Evolutionary conservation across 2,113 vertebrate genomes (phyloP).

Genomic region (Gracilinanus agilis): DNA sequence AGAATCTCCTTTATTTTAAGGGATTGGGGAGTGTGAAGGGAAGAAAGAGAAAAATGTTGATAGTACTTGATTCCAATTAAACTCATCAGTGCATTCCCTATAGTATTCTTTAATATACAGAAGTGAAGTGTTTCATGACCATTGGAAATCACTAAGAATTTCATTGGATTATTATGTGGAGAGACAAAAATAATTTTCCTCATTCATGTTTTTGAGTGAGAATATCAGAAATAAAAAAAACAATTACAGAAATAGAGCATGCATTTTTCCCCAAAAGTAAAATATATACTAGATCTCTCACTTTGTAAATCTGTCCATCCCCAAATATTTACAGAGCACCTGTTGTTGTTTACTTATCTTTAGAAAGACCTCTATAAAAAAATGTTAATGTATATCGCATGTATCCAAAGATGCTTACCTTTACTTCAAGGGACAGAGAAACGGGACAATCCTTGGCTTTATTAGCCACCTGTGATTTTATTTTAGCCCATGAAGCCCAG

Average conservation of each 20-base stretch:
- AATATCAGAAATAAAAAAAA: slow-evolving; percentile 37
- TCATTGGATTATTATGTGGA: slow-evolving; percentile 25
- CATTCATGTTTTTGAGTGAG: slow-evolving; percentile 36
- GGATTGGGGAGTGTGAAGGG: background rate
- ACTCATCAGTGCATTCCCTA: background rate
- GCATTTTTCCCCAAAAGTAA: background rate
- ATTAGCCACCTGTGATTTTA: background rate
- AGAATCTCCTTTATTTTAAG: background rate
- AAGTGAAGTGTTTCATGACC: background rate
- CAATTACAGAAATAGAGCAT: background rate
- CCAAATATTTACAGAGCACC: slow-evolving; percentile 6
- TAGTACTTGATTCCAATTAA: slow-evolving; percentile 26
- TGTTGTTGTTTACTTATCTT: background rate
- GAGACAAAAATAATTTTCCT: slow-evolving; percentile 36
- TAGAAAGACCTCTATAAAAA: background rate
- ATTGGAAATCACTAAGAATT: background rate
- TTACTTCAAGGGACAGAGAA: background rate
- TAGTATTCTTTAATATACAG: background rate
- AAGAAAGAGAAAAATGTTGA: background rate
- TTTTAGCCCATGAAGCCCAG: slow-evolving; percentile 12
- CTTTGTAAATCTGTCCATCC: slow-evolving; percentile 15
- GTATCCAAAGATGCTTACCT: slow-evolving; percentile 30
- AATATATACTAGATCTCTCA: background rate
- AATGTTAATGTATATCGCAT: slow-evolving; percentile 20
- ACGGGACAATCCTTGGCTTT: slow-evolving; percentile 1